These are phyloP conservation scores for Saccostrea cuccullata DNA, from an alignment of 1,140 invertebrate genomes.

Conservation along the genomic window DNA sequence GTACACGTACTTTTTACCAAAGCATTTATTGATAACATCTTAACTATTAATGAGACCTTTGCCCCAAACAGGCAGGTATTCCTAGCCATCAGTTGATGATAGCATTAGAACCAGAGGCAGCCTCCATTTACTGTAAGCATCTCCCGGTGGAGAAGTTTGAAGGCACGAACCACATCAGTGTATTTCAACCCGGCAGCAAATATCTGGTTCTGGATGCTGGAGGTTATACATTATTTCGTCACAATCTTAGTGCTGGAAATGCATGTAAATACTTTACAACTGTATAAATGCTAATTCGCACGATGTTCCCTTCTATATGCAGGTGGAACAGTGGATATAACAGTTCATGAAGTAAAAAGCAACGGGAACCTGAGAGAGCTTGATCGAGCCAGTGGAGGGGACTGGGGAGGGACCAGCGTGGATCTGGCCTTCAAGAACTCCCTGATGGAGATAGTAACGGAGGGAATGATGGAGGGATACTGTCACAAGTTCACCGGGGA, in stretches of 20 bases:
- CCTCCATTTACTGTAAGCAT: constrained; percentile 41
- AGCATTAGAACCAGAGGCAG: constrained; percentile 57
- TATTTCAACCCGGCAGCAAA: neutral
- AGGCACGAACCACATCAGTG: neutral
- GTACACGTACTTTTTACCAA: neutral
- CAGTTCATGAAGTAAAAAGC: constrained; percentile 81
- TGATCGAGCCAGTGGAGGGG: constrained; percentile 61
- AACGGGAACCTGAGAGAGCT: constrained; percentile 80
- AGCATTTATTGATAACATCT: neutral
- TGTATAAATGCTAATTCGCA: neutral
- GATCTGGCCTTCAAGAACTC: constrained; percentile 45
- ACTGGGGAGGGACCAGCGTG: constrained; percentile 79
- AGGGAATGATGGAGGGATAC: constrained; percentile 39
- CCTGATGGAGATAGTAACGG: constrained; percentile 43
- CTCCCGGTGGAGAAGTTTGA: too few relatives aligned
- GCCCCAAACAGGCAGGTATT: constrained; percentile 39
- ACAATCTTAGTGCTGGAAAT: neutral
- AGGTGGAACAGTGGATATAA: constrained; percentile 84
- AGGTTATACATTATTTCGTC: neutral
- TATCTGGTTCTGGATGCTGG: too few relatives aligned
- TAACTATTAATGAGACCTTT: neutral
- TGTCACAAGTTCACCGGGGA: constrained; percentile 29
- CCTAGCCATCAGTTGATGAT: constrained; percentile 28
- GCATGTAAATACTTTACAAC: neutral
- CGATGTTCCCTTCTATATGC: neutral